These are phyloP conservation scores for Drosophila ogumai DNA, from an alignment of 1,140 invertebrate genomes.

Conservation along the genomic window DNA sequence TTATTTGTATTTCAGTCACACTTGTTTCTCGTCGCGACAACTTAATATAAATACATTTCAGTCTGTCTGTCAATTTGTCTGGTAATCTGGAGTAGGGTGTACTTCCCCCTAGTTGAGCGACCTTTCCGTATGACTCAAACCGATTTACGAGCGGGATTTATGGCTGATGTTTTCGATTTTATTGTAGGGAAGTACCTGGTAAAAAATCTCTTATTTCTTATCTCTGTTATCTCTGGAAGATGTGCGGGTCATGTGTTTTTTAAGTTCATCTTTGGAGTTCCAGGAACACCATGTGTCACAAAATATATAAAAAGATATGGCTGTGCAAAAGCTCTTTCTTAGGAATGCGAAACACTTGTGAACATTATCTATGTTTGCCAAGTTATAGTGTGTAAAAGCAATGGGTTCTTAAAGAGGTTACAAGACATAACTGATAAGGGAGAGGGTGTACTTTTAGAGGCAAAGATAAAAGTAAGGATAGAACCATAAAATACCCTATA, in stretches of 20 bases:
- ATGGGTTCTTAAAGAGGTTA: background rate
- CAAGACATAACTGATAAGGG: conserved; percentile 27
- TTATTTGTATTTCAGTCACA: conserved; percentile 42
- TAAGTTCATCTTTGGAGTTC: conserved; percentile 5
- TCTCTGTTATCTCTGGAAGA: conserved; percentile 26
- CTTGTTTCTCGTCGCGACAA: conserved; percentile 12
- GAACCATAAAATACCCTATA: background rate
- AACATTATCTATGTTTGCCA: conserved; percentile 21
- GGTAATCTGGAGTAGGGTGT: conserved; percentile 41
- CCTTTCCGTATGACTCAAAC: conserved; percentile 34
- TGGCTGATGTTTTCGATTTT: conserved; percentile 18
- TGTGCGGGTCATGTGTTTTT: conserved; percentile 3
- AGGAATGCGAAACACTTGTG: conserved; percentile 31
- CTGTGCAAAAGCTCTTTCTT: background rate
- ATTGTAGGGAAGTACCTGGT: conserved; percentile 30
- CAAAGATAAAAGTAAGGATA: background rate
- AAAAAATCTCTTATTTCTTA: conserved; percentile 8
- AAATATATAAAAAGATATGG: background rate
- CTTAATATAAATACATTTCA: conserved; percentile 13
- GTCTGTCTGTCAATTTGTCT: conserved; percentile 9
- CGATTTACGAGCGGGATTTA: conserved; percentile 14
- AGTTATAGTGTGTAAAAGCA: conserved; percentile 7
- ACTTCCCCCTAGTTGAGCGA: conserved; percentile 43
- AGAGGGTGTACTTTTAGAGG: background rate
- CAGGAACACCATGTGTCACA: conserved; percentile 1